Evolutionary conservation across 1,140 invertebrate genomes (phyloP), one percentile per base, ranked within the genome.

Genomic region (Vanessa atalanta): DNA sequence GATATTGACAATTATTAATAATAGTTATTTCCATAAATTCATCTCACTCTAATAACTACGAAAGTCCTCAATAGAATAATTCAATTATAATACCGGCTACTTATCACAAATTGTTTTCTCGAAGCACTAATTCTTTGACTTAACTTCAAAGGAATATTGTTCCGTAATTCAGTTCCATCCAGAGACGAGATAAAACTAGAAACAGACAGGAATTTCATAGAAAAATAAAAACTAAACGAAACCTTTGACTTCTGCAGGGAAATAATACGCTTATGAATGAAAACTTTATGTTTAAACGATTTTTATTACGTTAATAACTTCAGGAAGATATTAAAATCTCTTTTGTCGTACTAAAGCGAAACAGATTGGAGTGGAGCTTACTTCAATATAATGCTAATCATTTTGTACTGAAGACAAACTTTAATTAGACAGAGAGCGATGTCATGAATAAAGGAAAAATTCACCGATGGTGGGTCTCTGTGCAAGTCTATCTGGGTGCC

Each of bases 101-200:
- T 37, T 13, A 37, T 15, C 6, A 3, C 53, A n/a, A 61, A 37
- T 37, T 61, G 57, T 61, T 61, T 61, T 37, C 57, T 37, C 26
- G 26, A 31, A 37, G 31, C 14, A 61, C 31, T 61, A 61, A 61
- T 37, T 61, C 57, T 43, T 43, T 16, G 23, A 15, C 1, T 16
- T 37, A 23, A 61, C 57, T 14, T 61, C 57, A 61, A 61, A 61
- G 31, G 57, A 61, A 61, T 61, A 31, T 13, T 61, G 57, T 20
- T 57, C 23, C 55, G 23, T 23, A 57, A 61, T 61, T 37, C 26
- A 61, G 37, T 11, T 43, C 9, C 37, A 43, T 9, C 48, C 5
- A 51, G 13, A 51, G 48, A 51, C 13, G 12, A 15, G 48, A 51
- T 51, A 51, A 51, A 51, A n/a, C 37, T 43, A 43, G 9, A 20